Evolutionary conservation across 2,797 vertebrate species (phyloP), one percentile per base, ranked within the genome.

Genomic region (Merluccius polli): DNA sequence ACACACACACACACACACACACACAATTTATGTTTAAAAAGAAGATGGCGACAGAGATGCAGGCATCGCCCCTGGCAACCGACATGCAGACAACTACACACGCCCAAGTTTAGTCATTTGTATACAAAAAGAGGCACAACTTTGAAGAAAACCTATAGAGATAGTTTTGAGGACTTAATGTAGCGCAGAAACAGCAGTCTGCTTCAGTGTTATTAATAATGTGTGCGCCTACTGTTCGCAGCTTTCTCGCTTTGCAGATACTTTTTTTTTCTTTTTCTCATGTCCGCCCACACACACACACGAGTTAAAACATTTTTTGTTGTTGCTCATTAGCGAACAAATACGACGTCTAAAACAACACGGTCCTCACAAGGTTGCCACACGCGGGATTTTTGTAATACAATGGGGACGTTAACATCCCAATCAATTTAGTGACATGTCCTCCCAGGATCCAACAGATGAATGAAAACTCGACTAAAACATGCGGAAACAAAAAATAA

Each of bases 261-360:
- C n/a, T 21, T 59, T 86, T 24, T n/a, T 59, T 59, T 21, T 59
- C 87, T 24, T n/a, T 59, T 24, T 3, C 52, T 59, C 52, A 59
- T 59, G 52, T 59, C 52, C 21, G 21, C 52, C 87, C 83, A 88
- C 90, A 75, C 30, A 1, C 73, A 77, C 76, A 83, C 73, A 77
- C 76, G 82, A 87, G 76, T 80, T 78, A 81, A 77, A 88, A 82
- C 79, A 59, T 67, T 59, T 59, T 59, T 59, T 38, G 6, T 38
- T 8, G 36, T 16, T 59, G 52, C 81, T 89, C 85, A 88, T 89
- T 89, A 87, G 79, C 71, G 81, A 59, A 59, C 21, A 59, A 59
- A 59, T 59, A 59, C n/a, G 7, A 52, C 48, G 4, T 18, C 48
- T 52, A 52, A 52, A 59, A 24, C 52, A 59, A 21, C 52, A 4